Percentiles rank a stretch among this genome's conserved stretches.
Evolutionary conservation across 1,140 invertebrate genomes (phyloP).

Genomic region (Camponotus vicinus): DNA sequence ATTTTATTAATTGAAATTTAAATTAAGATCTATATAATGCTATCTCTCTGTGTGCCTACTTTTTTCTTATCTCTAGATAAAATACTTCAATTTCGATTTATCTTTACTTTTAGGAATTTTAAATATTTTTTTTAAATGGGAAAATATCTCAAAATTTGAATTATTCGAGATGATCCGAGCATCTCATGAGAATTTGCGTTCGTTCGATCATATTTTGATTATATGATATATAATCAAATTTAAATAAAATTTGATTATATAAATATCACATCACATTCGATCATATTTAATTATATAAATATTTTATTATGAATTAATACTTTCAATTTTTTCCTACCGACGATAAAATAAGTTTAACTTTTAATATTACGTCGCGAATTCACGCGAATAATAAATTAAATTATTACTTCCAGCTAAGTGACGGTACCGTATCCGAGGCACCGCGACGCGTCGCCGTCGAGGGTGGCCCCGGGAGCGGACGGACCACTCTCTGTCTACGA

Average conservation of each 20-base stretch:
- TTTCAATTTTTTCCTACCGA: too few relatives aligned
- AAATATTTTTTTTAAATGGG: neutral
- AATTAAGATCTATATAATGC: neutral
- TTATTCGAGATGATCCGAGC: neutral
- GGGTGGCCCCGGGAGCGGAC: slow-evolving; percentile 86
- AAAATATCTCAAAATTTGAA: neutral
- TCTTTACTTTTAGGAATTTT: neutral
- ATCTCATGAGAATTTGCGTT: neutral
- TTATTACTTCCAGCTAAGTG: slow-evolving; percentile 80
- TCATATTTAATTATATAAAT: neutral
- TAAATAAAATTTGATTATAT: neutral
- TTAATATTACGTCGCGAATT: neutral
- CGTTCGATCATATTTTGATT: neutral
- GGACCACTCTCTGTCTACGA: slow-evolving; percentile 86
- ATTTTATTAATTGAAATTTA: slow-evolving; percentile 1
- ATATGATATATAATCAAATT: too few relatives aligned
- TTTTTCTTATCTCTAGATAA: neutral
- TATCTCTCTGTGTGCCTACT: neutral
- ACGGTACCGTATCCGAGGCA: slow-evolving; percentile 84
- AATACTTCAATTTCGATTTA: neutral
- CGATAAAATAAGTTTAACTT: neutral
- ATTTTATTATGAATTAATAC: neutral
- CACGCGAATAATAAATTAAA: neutral
- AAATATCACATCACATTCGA: neutral
- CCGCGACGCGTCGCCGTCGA: slow-evolving; percentile 85